phyloP scores from a whole-genome alignment of 2,888 invertebrate species.

The Oligia strigilis region DNA sequence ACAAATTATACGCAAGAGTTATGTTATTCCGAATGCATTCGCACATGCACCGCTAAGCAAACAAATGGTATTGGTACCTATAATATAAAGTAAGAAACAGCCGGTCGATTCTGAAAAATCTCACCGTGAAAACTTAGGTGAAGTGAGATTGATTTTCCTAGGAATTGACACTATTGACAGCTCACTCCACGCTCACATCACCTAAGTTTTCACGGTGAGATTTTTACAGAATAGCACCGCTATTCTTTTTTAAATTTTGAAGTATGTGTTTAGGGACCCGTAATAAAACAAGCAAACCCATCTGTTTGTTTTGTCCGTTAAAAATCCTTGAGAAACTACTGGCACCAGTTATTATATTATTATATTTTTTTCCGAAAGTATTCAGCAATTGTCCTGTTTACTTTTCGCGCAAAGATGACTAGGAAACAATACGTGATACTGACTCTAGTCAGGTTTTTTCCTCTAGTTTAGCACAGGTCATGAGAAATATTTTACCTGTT shows the following conservation, averaged over 20 bases:
- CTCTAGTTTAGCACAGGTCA: background rate
- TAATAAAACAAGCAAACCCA: background rate
- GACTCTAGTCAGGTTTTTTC: constrained; percentile 1
- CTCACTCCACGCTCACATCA: no score
- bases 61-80: background rate
- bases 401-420: background rate
- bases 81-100: no score
- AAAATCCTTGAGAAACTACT: background rate
- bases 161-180: no score
- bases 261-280: no score
- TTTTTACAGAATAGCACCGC: no score
- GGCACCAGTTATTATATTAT: no score
- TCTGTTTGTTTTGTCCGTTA: no score
- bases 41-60: background rate
- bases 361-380: no score
- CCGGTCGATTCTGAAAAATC: no score
- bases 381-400: background rate
- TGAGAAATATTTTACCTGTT: constrained; percentile 32
- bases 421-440: background rate
- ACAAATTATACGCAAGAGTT: background rate
- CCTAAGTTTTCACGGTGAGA: no score
- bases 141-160: no score
- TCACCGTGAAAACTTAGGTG: no score
- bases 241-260: background rate
- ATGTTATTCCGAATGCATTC: constrained; percentile 19